These are phyloP conservation scores for Sylvilagus bachmani DNA, from an alignment of 2,113 vertebrate species.

Conservation along the genomic window DNA sequence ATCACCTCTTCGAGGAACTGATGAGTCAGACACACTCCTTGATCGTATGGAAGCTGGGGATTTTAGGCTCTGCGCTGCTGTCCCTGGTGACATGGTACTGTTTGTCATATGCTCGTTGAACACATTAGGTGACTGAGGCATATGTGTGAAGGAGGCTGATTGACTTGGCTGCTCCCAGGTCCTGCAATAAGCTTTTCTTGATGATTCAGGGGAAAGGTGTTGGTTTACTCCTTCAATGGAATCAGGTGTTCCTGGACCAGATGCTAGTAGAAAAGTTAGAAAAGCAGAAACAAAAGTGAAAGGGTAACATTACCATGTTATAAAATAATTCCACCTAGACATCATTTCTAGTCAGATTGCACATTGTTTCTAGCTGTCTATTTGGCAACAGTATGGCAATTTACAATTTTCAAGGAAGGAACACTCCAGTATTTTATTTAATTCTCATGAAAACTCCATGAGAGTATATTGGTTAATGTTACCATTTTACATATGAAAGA, in stretches of 20 bases:
- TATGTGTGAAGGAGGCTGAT: conserved; percentile 91
- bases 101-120: conserved; percentile 92
- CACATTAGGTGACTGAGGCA: conserved; percentile 93
- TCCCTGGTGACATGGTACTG: conserved; percentile 93
- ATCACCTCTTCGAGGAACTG: conserved; percentile 96
- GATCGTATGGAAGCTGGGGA: conserved; percentile 95
- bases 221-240: conserved; percentile 95
- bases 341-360: background rate
- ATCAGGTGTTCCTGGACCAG: conserved; percentile 97
- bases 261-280: conserved; percentile 87
- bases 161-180: conserved; percentile 95
- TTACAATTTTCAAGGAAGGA: background rate
- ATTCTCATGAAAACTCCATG: background rate
- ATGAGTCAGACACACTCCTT: conserved; percentile 97
- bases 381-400: background rate
- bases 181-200: conserved; percentile 96
- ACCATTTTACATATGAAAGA: background rate
- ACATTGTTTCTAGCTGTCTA: background rate
- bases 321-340: background rate
- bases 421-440: background rate
- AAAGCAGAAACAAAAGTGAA: conserved; percentile 1
- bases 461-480: background rate
- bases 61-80: conserved; percentile 92
- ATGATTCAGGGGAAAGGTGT: conserved; percentile 97
- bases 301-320: background rate